phyloP scores from a whole-genome alignment of 2,888 invertebrate genomes.

The Netelia inedita region DNA sequence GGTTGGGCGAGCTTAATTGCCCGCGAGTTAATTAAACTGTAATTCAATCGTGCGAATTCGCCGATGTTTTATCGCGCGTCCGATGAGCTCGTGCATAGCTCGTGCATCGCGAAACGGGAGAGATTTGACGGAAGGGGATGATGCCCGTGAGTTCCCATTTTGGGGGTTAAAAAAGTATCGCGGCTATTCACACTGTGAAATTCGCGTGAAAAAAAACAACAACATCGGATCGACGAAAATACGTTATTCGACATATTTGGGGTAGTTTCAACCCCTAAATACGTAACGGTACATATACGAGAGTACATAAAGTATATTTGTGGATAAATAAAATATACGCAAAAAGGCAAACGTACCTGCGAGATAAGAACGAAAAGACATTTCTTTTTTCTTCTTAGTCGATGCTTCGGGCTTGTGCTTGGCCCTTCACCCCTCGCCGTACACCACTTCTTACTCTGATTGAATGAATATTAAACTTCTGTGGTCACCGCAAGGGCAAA shows the following conservation, averaged over 20 bases:
- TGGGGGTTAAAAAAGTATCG: slow-evolving; percentile 32
- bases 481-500: slow-evolving; percentile 82
- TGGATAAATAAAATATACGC: slow-evolving; percentile 27
- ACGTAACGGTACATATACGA: not conserved
- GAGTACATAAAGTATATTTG: not conserved
- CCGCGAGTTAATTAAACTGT: slow-evolving; percentile 84
- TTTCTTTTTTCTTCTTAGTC: slow-evolving; percentile 28
- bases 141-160: slow-evolving; percentile 52
- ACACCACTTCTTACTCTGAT: slow-evolving; percentile 76
- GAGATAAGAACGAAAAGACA: slow-evolving; percentile 51
- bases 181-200: not conserved
- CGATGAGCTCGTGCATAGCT: slow-evolving; percentile 66
- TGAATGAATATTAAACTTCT: slow-evolving; percentile 84
- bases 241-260: no score
- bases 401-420: slow-evolving; percentile 47
- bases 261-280: not conserved
- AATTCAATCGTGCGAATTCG: slow-evolving; percentile 84
- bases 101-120: slow-evolving; percentile 57
- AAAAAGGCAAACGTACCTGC: slow-evolving; percentile 74
- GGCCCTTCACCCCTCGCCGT: slow-evolving; percentile 13
- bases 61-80: slow-evolving; percentile 82
- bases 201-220: not conserved
- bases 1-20: slow-evolving; percentile 78
- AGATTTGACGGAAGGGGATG: slow-evolving; percentile 48
- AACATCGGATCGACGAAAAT: not conserved